Percentiles rank a stretch among this genome's conserved stretches.
These are phyloP conservation scores for Cladorhizidae sp. DNA, from an alignment of 37 sponge, comb jelly and placozoan species.

Conservation along the genomic window DNA sequence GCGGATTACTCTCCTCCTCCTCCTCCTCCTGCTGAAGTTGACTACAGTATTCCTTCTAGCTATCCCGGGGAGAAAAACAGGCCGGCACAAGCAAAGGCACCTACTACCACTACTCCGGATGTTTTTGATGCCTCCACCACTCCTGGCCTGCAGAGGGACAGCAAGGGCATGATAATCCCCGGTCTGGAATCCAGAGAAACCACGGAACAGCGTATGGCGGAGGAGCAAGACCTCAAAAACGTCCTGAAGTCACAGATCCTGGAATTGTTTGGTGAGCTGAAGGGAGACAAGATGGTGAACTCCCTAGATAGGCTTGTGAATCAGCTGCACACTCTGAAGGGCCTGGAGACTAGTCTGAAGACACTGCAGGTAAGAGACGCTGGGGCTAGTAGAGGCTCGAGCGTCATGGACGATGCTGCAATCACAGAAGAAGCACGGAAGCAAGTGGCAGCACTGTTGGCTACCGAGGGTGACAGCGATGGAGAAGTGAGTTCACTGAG, in stretches of 20 bases:
- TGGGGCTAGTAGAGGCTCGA: background rate
- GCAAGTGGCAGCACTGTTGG: slow-evolving; percentile 64
- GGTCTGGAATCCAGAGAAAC: slow-evolving; percentile 14
- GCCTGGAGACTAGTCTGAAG: slow-evolving; percentile 36
- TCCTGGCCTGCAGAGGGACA: slow-evolving; percentile 15
- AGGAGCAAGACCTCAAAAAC: background rate
- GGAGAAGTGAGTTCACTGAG: slow-evolving; percentile 29
- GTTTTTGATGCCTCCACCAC: background rate
- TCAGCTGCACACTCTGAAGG: slow-evolving; percentile 44
- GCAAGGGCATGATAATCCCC: background rate
- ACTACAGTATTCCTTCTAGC: background rate
- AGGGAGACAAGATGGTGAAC: slow-evolving; percentile 33
- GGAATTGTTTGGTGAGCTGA: background rate
- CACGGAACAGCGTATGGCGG: background rate
- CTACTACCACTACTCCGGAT: no score
- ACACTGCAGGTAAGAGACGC: slow-evolving; percentile 10
- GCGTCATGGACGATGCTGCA: slow-evolving; percentile 7
- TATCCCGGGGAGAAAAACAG: background rate
- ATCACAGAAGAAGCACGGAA: slow-evolving; percentile 42
- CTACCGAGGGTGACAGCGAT: slow-evolving; percentile 74
- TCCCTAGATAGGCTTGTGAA: slow-evolving; percentile 55
- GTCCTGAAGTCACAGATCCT: background rate
- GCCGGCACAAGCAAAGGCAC: no score
- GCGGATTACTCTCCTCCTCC: no score
- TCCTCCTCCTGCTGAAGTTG: no score